A percentile compares a stretch with the other conserved stretches of the same genome.
Evolutionary conservation across 2,888 invertebrate species (phyloP).

Genomic region (Euspilapteryx auroguttella): DNA sequence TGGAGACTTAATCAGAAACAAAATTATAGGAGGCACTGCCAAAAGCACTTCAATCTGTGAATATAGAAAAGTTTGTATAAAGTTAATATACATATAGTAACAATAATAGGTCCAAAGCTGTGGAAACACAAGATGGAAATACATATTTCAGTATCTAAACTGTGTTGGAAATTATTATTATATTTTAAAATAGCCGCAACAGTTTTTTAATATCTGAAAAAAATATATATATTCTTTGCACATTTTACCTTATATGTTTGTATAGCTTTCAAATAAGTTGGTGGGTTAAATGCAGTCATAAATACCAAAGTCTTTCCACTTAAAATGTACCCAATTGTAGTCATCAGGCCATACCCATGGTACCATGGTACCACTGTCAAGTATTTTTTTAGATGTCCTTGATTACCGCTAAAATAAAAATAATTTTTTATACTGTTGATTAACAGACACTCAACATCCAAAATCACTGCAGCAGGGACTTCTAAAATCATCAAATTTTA

Average conservation of each 20-base stretch:
- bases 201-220: too few relatives aligned
- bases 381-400: not conserved
- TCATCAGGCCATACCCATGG: slow-evolving; percentile 74
- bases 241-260: slow-evolving; percentile 61
- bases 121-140: slow-evolving; percentile 1
- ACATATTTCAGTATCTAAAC: too few relatives aligned
- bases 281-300: slow-evolving; percentile 70
- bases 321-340: slow-evolving; percentile 55
- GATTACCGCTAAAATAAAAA: too few relatives aligned
- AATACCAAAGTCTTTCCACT: slow-evolving; percentile 42
- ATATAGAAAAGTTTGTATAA: not conserved
- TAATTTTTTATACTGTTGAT: too few relatives aligned
- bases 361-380: slow-evolving; percentile 77
- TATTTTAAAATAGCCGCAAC: too few relatives aligned
- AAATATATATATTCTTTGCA: too few relatives aligned
- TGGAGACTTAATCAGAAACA: slow-evolving; percentile 26
- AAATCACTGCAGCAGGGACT: too few relatives aligned
- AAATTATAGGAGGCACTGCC: slow-evolving; percentile 32
- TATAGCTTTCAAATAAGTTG: slow-evolving; percentile 66
- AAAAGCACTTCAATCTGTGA: slow-evolving; percentile 20
- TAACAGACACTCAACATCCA: too few relatives aligned
- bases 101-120: not conserved
- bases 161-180: too few relatives aligned
- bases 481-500: too few relatives aligned
- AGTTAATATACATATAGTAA: not conserved